A percentile compares a stretch with the other conserved stretches of the same genome.
These are phyloP conservation scores for Paracanthobrama guichenoti DNA, from an alignment of 2,113 vertebrate genomes.

Conservation along the genomic window DNA sequence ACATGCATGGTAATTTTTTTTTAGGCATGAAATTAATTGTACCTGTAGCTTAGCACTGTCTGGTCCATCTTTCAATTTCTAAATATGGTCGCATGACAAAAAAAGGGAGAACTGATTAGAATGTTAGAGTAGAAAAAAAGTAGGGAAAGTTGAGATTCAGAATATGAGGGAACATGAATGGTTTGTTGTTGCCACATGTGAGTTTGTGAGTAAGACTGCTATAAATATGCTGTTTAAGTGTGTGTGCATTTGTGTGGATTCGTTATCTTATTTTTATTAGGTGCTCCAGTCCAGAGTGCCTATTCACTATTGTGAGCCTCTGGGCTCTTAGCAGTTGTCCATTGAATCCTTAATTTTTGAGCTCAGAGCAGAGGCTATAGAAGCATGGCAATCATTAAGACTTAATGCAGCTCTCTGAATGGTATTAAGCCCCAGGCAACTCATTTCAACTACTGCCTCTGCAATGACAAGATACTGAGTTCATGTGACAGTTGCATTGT, in stretches of 20 bases:
- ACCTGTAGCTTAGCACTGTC: not conserved
- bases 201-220: not conserved
- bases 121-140: not conserved
- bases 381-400: constrained; percentile 29
- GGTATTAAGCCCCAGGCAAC: constrained; percentile 31
- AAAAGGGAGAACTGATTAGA: not conserved
- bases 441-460: constrained; percentile 1
- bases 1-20: not conserved
- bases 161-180: not conserved
- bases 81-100: not conserved
- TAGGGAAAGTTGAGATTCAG: not conserved
- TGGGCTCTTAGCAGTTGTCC: constrained; percentile 4
- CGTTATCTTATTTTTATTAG: not conserved
- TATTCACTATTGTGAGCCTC: not conserved
- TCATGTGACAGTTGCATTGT: constrained; percentile 21
- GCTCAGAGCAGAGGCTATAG: not conserved
- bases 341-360: not conserved
- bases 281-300: not conserved
- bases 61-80: not conserved
- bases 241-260: not conserved
- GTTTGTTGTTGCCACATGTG: not conserved
- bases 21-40: not conserved
- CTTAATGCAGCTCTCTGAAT: constrained; percentile 31
- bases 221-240: not conserved
- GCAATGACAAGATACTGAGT: constrained; percentile 6